These are phyloP conservation scores for Monoplex corrugatus DNA, from an alignment of 2,888 invertebrate species.

Conservation along the genomic window DNA sequence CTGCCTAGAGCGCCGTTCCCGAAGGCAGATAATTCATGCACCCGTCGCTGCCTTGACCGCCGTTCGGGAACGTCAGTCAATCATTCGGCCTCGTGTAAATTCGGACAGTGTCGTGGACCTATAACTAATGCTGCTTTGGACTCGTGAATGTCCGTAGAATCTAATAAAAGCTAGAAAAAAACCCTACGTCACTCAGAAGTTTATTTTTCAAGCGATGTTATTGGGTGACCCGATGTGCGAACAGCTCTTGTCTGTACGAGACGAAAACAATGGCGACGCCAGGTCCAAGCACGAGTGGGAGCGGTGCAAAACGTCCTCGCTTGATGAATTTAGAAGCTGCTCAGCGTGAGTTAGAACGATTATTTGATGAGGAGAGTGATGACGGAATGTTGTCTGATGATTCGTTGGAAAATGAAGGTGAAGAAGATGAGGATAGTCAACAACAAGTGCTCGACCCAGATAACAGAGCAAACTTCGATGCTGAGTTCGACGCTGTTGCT, in stretches of 20 bases:
- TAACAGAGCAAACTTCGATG: background rate
- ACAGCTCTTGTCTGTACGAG: background rate
- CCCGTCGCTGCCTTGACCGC: too few species aligned
- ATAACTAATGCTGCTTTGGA: too few species aligned
- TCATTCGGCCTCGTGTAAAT: too few species aligned
- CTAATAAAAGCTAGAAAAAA: too few species aligned
- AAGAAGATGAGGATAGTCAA: background rate
- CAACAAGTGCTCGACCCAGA: background rate
- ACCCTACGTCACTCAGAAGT: too few species aligned
- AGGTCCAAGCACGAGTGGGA: background rate
- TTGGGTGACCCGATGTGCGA: background rate
- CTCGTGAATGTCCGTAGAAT: too few species aligned
- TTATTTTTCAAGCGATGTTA: too few species aligned
- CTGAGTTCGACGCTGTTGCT: background rate
- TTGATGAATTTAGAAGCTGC: background rate
- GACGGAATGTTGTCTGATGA: background rate
- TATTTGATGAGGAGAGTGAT: background rate
- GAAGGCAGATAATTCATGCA: too few species aligned
- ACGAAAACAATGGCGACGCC: constrained; percentile 9
- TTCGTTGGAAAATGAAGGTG: background rate
- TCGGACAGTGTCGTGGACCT: too few species aligned
- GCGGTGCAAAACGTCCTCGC: background rate
- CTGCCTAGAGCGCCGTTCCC: too few species aligned
- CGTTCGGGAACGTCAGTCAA: too few species aligned
- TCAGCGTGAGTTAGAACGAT: background rate